Evolutionary conservation across 2,888 invertebrate species (phyloP).

Genomic region (Schizaphis graminum): DNA sequence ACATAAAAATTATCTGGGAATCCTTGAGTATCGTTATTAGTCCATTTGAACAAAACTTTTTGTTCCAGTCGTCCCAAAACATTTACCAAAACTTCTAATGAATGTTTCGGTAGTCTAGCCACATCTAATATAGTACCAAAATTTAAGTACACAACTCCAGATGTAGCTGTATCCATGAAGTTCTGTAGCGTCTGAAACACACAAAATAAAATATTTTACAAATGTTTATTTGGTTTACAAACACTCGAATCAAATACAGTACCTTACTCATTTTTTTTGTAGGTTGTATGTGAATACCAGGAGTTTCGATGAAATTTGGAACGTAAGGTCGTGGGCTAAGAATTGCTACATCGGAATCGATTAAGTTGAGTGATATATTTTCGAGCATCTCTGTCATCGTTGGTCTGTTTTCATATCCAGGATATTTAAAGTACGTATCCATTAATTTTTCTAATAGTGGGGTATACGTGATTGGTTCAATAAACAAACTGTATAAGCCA

Average conservation of each 20-base stretch:
- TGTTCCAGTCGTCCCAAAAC: conserved; percentile 51
- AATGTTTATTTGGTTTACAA: not conserved
- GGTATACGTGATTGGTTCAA: conserved; percentile 26
- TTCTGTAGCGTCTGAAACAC: conserved; percentile 69
- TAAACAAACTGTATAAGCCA: conserved; percentile 1
- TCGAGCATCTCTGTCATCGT: conserved; percentile 66
- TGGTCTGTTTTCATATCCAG: conserved; percentile 66
- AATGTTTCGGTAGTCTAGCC: not conserved
- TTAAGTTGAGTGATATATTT: conserved; percentile 68
- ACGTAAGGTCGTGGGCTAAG: conserved; percentile 68
- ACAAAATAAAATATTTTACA: not conserved
- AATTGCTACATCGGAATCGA: conserved; percentile 69
- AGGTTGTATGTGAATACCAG: conserved; percentile 69
- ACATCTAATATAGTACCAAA: conserved; percentile 71
- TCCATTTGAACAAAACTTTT: conserved; percentile 61
- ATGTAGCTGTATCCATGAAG: conserved; percentile 70
- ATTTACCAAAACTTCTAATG: not conserved
- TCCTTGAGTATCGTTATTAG: not conserved
- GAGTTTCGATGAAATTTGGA: conserved; percentile 69
- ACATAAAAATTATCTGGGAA: conserved; percentile 54
- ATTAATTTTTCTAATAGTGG: conserved; percentile 9
- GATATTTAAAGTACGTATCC: conserved; percentile 53
- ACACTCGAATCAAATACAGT: not conserved
- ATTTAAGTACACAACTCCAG: conserved; percentile 70
- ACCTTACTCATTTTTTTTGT: conserved; percentile 65